These are phyloP conservation scores for Siniperca obscura DNA, from an alignment of 2,797 vertebrate genomes.

Conservation along the genomic window DNA sequence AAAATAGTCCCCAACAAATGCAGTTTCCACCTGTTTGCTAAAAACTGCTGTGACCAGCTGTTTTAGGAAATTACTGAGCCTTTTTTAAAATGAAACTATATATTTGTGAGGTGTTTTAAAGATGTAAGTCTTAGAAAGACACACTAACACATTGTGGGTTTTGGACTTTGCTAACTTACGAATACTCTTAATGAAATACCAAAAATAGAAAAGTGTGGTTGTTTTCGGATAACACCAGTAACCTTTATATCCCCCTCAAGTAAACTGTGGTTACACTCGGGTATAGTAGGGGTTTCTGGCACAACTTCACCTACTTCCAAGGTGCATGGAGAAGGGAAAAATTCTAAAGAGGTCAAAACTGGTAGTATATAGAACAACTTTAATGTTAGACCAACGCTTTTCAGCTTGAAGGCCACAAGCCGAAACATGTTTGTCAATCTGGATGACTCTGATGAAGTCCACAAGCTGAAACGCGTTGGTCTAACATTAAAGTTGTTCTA, in stretches of 20 bases:
- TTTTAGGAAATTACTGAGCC: neutral
- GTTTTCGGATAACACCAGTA: conserved; percentile 11
- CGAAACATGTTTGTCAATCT: no score
- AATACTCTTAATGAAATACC: conserved; percentile 4
- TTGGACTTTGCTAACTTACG: neutral
- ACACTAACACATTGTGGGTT: neutral
- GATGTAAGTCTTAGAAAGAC: neutral
- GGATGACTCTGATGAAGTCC: no score
- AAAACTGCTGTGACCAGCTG: neutral
- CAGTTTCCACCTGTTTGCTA: no score
- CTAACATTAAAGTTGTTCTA: no score
- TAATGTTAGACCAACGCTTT: no score
- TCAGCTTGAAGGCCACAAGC: no score
- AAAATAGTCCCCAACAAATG: neutral
- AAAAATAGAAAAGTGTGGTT: conserved; percentile 5
- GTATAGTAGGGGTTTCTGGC: no score
- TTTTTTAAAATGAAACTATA: neutral
- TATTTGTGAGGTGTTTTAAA: neutral
- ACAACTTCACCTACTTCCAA: no score
- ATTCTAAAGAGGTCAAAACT: no score
- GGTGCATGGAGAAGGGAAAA: no score
- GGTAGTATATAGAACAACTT: no score
- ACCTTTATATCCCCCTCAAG: neutral
- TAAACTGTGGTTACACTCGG: conserved; percentile 6
- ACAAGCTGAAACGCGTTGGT: no score